Conservation (phyloP, 1,140 invertebrate species). For the Drosophila simulans region DNA sequence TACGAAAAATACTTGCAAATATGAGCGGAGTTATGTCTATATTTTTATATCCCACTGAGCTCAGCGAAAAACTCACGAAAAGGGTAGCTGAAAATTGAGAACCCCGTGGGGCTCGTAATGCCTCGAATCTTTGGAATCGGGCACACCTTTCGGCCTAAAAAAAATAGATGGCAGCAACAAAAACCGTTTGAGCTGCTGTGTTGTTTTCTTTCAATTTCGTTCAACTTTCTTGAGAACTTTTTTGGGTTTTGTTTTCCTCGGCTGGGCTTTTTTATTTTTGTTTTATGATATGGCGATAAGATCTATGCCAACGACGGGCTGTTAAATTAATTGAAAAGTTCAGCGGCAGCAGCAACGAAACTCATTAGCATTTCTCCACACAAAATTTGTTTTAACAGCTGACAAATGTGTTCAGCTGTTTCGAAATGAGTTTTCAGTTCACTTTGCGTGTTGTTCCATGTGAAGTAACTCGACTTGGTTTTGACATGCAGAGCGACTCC, state of each 20-base stretch:
- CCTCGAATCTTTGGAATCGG: slow-evolving; percentile 50
- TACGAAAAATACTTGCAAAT: slow-evolving; percentile 42
- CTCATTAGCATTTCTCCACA: slow-evolving; percentile 68
- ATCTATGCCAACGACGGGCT: slow-evolving; percentile 69
- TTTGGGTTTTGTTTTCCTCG: slow-evolving; percentile 20
- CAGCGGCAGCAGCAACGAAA: slow-evolving; percentile 51
- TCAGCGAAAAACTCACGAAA: slow-evolving; percentile 25
- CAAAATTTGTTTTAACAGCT: slow-evolving; percentile 76
- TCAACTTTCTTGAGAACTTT: slow-evolving; percentile 76
- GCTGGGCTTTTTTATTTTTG: slow-evolving; percentile 39
- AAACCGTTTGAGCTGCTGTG: slow-evolving; percentile 55
- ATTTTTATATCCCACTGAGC: slow-evolving; percentile 30
- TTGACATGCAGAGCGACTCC: background rate
- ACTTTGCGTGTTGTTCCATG: slow-evolving; percentile 51
- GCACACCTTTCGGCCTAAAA: slow-evolving; percentile 62
- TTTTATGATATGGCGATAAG: slow-evolving; percentile 76
- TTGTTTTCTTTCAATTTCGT: slow-evolving; percentile 56
- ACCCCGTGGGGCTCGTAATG: slow-evolving; percentile 51
- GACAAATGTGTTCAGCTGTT: slow-evolving; percentile 61
- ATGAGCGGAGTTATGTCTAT: slow-evolving; percentile 50
- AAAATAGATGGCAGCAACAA: slow-evolving; percentile 56
- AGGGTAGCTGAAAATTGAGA: slow-evolving; percentile 30
- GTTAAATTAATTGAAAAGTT: slow-evolving; percentile 81
- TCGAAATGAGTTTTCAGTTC: slow-evolving; percentile 44
- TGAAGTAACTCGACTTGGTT: slow-evolving; percentile 49